Base-by-base conservation (phyloP, 2,113 vertebrate genomes). In the Callaeas wilsoni region DNA sequence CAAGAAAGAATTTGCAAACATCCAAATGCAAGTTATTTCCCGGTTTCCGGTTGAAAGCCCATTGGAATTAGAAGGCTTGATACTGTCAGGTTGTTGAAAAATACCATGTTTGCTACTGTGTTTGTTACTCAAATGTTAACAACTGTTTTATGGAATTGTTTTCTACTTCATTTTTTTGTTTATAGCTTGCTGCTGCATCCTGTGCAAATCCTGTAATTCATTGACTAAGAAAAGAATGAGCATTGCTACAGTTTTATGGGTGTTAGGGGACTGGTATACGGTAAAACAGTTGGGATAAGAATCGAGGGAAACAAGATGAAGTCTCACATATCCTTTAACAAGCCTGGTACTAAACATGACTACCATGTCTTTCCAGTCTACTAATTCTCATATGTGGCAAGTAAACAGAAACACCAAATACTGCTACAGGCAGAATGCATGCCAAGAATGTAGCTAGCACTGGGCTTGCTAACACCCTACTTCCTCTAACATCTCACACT, bases 181-280 rank as follows among this genome's bases (percentile, higher is more conserved):
- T 95, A 90, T 52, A 77, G 25, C 47, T 90, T 63, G 41, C 65
- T 88, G 44, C 68, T 93, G 75, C 85, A 94, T 94, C 90, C 91
- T 96, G 83, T 92, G 85, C 71, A 94, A 92, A 96, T 96, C 85
- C 79, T 94, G 92, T 90, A 70, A 94, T 91, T 95, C 75, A 84
- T 1, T 46, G 85, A 55, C 53, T 29, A 90, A 81, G 83, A 80
- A 88, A 93, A 93, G 85, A 95, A 77, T 56, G 47, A 77, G 14
- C 30, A 32, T 47, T 80, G 35, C 85, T 74, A 21, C 3, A 4
- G 7, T 73, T 91, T 96, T 92, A 96, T 56, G 73, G 16, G 52
- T 70, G 56, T 33, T 96, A 56, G 47, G 85, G 90, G 88, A 92
- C 89, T 1, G 7, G 63, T 81, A 59, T 44, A 70, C 0, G 0